phyloP scores from a whole-genome alignment of 2,113 vertebrate genomes.

The Austrofundulus limnaeus region DNA sequence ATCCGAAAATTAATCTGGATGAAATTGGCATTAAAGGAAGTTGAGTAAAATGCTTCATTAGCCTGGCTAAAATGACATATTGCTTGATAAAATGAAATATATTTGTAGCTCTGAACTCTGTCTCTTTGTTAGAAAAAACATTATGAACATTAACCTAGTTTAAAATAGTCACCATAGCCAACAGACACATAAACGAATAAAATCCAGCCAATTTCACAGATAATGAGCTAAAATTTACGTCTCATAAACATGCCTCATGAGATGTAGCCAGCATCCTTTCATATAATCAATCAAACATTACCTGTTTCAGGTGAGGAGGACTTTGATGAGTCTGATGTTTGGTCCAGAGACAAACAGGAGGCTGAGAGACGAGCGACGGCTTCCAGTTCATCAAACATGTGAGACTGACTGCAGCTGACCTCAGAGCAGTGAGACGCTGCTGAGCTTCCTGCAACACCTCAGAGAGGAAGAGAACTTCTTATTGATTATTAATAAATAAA shows the following conservation, averaged over 20 bases:
- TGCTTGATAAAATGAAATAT: not conserved
- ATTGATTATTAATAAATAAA: no score
- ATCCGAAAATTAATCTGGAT: no score
- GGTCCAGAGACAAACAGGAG: conserved; percentile 60
- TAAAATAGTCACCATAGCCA: no score
- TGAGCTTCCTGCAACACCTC: conserved; percentile 46
- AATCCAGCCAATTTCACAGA: no score
- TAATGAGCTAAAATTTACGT: no score
- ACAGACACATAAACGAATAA: no score
- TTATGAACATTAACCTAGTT: no score
- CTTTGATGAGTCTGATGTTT: conserved; percentile 38
- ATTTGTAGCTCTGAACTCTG: not conserved
- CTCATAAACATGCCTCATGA: no score
- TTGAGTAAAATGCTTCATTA: not conserved
- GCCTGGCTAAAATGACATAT: not conserved
- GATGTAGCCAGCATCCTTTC: no score
- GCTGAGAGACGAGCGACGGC: conserved; percentile 57
- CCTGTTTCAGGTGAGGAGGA: conserved; percentile 55
- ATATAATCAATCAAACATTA: conserved; percentile 9
- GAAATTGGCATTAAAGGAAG: not conserved
- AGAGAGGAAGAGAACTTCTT: no score
- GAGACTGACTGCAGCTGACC: conserved; percentile 56
- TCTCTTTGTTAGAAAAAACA: no score
- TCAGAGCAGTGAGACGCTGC: conserved; percentile 49
- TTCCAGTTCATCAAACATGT: conserved; percentile 73